Conservation (phyloP, 2,797 vertebrate genomes). For the Acanthornis magna region DNA sequence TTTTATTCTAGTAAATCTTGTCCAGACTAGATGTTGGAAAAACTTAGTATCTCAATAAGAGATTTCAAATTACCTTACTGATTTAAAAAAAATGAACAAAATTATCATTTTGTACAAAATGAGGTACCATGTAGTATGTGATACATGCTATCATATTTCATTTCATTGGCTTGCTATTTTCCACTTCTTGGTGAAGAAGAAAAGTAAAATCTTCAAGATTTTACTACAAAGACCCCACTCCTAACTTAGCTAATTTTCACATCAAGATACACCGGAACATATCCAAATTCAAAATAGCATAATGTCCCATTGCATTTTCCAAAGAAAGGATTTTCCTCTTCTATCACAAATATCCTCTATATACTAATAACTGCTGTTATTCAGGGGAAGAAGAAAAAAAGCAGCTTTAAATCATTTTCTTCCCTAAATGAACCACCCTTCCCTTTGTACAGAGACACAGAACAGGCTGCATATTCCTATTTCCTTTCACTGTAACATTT, state of each 20-base stretch:
- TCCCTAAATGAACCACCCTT: neutral
- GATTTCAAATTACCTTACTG: neutral
- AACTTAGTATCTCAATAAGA: neutral
- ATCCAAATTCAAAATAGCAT: neutral
- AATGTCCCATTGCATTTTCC: neutral
- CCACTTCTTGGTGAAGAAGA: neutral
- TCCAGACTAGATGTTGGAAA: neutral
- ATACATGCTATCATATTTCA: neutral
- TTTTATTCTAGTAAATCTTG: neutral
- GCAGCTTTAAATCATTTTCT: neutral
- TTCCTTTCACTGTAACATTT: neutral
- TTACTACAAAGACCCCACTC: neutral
- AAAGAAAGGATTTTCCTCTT: neutral
- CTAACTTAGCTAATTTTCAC: neutral
- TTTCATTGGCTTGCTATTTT: neutral
- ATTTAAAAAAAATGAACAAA: neutral
- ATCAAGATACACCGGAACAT: neutral
- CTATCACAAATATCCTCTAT: neutral
- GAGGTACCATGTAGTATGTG: neutral
- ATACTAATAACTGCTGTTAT: neutral
- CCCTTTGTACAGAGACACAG: neutral
- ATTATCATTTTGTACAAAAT: neutral
- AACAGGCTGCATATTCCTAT: neutral
- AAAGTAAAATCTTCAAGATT: neutral
- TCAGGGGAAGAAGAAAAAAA: fast-evolving